These are phyloP conservation scores for Diarsia brunnea DNA, from an alignment of 2,888 invertebrate species.

Conservation along the genomic window DNA sequence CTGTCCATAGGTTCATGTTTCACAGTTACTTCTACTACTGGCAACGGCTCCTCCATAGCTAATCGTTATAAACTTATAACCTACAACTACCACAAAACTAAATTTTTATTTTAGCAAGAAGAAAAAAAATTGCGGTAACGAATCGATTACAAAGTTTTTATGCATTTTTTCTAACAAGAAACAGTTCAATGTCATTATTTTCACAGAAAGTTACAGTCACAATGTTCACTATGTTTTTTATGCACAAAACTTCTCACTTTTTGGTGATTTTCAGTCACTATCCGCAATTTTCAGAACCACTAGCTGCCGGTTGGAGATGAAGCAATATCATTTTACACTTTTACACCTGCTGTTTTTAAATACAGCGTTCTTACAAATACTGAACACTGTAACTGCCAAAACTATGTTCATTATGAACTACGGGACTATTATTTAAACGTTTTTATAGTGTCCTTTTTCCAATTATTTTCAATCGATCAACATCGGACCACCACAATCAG, in stretches of 20 bases:
- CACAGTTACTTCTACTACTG: slow-evolving; percentile 50
- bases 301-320: slow-evolving; percentile 31
- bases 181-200: slow-evolving; percentile 19
- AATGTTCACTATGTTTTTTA: slow-evolving; percentile 10
- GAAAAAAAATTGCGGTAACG: slow-evolving; percentile 16
- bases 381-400: background rate
- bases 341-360: background rate
- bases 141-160: slow-evolving; percentile 36
- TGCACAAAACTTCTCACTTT: slow-evolving; percentile 19
- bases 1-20: slow-evolving; percentile 53
- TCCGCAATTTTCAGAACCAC: slow-evolving; percentile 13
- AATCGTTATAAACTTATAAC: slow-evolving; percentile 43
- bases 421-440: background rate
- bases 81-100: slow-evolving; percentile 35
- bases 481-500: slow-evolving; percentile 4
- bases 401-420: background rate
- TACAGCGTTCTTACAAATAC: slow-evolving; percentile 4
- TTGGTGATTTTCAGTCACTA: slow-evolving; percentile 46
- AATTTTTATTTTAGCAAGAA: background rate
- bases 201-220: slow-evolving; percentile 9
- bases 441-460: slow-evolving; percentile 14
- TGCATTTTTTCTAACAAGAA: slow-evolving; percentile 12
- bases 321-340: slow-evolving; percentile 13
- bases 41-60: slow-evolving; percentile 53
- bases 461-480: slow-evolving; percentile 38